Evolutionary conservation across 2,113 vertebrate genomes (phyloP), one percentile per base, ranked within the genome.

Genomic region (Verasper variegatus): DNA sequence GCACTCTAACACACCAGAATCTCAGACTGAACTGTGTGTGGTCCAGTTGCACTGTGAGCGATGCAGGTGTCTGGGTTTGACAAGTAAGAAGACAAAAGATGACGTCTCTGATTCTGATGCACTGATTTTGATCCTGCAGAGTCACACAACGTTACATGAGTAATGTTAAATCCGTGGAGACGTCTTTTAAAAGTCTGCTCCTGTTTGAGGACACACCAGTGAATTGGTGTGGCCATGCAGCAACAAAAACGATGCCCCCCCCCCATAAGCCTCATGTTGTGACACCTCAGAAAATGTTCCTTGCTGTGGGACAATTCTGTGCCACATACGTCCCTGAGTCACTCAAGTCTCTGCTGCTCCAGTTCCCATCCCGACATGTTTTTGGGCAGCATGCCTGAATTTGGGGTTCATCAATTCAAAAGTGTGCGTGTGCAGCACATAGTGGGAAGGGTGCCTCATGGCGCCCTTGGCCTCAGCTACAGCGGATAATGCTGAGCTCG

Each of bases 401-500:
- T 47, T 20, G 15, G 26, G 37, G 51, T 81, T 58, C 65, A 71
- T 78, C 59, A 40, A 45, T 35, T 69, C 1, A 15, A 8, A 31
- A 54, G 26, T 24, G 69, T 23, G 45, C 27, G 49, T 5, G 49
- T 20, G 18, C 26, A 27, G 69, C 60, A 56, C 42, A 60, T 42
- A 60, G 76, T 78, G 73, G 76, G 78, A 73, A 67, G 17, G 60
- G 65, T 73, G 80, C 66, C 78, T 76, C 69, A 82, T 11, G 58
- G 69, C 51, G 42, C 58, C 37, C 26, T 78, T 76, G 81, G 84
- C 74, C 68, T 79, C 60, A 1, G 71, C 59, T 70, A 13, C 64
- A 67, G 76, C 26, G 3, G 78, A 83, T 81, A 82, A 56, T 69
- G 80, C 78, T 87, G 86, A 88, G 62, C 74, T 79, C 7, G 56